Conservation (phyloP, 2,113 vertebrate species). For the Crotalus viridis region DNA sequence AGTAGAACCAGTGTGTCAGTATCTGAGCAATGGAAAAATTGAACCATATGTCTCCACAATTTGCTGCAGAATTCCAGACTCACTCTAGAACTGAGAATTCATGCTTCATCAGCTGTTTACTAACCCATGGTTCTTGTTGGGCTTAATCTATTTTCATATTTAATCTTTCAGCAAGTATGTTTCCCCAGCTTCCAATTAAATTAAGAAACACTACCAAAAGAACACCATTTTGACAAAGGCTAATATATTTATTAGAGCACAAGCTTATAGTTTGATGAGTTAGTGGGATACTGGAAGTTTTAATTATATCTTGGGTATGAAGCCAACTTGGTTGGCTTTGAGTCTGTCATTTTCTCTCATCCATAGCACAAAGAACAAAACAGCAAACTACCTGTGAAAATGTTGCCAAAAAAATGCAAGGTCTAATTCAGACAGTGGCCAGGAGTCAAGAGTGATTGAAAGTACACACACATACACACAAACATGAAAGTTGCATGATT, state of each 20-base stretch:
- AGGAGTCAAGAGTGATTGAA: neutral
- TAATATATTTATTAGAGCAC: neutral
- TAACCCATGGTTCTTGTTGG: neutral
- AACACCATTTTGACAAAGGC: neutral
- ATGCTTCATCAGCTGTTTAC: too few relatives aligned
- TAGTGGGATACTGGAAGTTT: neutral
- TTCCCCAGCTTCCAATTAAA: neutral
- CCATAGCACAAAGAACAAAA: neutral
- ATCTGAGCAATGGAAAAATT: neutral
- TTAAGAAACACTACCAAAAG: neutral
- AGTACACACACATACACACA: neutral
- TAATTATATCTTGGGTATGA: neutral
- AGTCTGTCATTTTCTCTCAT: neutral
- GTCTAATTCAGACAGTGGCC: neutral
- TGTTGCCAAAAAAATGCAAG: neutral
- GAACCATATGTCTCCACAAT: neutral
- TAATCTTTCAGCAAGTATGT: neutral
- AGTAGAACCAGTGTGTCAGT: neutral
- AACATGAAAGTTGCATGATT: neutral
- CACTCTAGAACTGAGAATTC: neutral
- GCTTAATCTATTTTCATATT: neutral
- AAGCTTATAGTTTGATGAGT: neutral
- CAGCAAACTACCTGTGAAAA: neutral
- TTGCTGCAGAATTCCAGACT: neutral
- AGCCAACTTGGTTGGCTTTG: neutral